A percentile compares a stretch with the other conserved stretches of the same genome.
phyloP scores from a whole-genome alignment of 2,888 invertebrate species.

The Acrobasis consociella region DNA sequence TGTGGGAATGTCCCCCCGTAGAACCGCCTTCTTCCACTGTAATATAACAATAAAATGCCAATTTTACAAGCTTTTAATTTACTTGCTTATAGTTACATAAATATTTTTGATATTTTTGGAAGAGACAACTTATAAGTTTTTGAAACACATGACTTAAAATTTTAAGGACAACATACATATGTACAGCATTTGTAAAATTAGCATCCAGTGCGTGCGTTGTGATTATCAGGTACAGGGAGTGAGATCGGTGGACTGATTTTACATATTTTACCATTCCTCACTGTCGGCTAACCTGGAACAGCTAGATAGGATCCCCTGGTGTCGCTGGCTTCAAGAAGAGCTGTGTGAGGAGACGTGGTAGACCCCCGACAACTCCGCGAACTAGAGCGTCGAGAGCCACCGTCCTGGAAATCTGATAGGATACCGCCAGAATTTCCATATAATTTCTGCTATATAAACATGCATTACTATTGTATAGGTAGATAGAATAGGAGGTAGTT shows the following conservation, averaged over 20 bases:
- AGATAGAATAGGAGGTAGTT: neutral
- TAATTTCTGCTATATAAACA: conserved; percentile 31
- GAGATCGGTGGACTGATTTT: conserved; percentile 54
- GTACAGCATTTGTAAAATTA: conserved; percentile 49
- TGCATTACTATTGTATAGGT: conserved; percentile 11
- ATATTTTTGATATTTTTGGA: neutral
- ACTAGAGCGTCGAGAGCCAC: conserved; percentile 75
- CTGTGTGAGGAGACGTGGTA: conserved; percentile 76
- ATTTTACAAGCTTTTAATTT: conserved; percentile 37
- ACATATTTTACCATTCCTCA: conserved; percentile 53
- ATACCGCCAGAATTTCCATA: conserved; percentile 51
- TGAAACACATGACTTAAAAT: neutral
- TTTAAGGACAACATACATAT: conserved; percentile 35
- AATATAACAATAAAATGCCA: conserved; percentile 58
- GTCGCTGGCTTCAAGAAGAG: conserved; percentile 79
- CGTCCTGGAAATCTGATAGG: conserved; percentile 78
- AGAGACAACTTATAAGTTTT: neutral
- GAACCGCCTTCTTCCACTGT: conserved; percentile 80
- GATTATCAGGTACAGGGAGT: conserved; percentile 57
- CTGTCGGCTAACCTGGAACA: conserved; percentile 81
- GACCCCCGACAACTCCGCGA: conserved; percentile 72
- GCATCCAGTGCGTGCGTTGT: conserved; percentile 60
- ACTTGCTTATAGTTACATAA: neutral
- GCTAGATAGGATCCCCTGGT: conserved; percentile 84
- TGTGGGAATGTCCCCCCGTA: conserved; percentile 70